Base-by-base conservation (phyloP, 2,888 invertebrate species). In the Nebria salina region DNA sequence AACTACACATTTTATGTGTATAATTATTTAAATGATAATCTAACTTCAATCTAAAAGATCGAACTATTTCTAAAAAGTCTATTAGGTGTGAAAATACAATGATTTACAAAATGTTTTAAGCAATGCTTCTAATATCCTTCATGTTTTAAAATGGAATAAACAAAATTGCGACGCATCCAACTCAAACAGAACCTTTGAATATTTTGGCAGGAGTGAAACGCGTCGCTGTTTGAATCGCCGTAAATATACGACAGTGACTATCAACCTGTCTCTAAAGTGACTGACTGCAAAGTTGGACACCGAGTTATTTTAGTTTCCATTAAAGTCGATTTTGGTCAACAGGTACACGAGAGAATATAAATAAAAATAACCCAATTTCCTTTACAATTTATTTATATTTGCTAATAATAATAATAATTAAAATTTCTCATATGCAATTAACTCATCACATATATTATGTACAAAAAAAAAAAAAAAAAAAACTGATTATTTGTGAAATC, bases 331-430 rank as follows among this genome's bases (percentile, higher is more conserved):
- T 54, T 54, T 54, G 54, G 54, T 54, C 54, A 54, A 25, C 68
- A 68, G 20, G 26, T 68, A 68, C 76, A 76, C 68, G 72, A 77
- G 26, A 72, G 64, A 77, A 77, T 72, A 72, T 64, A 77, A 72
- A 68, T 68, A 65, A 78, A 78, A 72, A 78, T 73, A 74, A 74
- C 66, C 65, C 78, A 78, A 78, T 73, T 78, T 80, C 70, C 70
- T 80, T 81, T 81, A 76, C 76, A 81, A 81, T 81, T 76, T 76
- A 76, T 76, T 81, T 76, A 81, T 81, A 81, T 81, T 81, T 81
- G 72, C 76, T 76, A 76, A 76, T 81, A 54, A 54, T 54, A 54
- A 54, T 54, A 54, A 54, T 54, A 72, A 81, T 81, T 81, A 76
- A 81, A 81, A 81, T 81, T 76, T 76, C 81, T 81, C 81, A 80